Conservation (phyloP, 1,140 invertebrate species). For the Drosophila seguyi region DNA sequence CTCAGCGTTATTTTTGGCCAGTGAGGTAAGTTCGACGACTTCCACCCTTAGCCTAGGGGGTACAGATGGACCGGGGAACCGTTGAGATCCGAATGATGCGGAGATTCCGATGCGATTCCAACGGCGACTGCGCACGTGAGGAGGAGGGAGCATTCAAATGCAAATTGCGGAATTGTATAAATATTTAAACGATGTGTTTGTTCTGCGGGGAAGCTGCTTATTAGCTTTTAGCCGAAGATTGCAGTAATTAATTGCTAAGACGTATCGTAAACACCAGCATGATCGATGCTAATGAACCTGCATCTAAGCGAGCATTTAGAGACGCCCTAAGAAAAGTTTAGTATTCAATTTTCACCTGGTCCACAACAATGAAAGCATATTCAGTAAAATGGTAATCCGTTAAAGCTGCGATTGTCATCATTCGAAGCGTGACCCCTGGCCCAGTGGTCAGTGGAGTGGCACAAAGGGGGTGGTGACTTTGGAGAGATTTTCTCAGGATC, state of each 20-base stretch:
- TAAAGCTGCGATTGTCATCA: constrained; percentile 20
- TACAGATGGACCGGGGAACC: constrained; percentile 20
- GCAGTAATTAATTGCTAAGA: constrained; percentile 66
- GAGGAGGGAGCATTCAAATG: constrained; percentile 57
- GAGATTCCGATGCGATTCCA: constrained; percentile 20
- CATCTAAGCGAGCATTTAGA: constrained; percentile 14
- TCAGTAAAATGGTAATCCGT: constrained; percentile 27
- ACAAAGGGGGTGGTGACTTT: background rate
- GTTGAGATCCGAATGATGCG: constrained; percentile 25
- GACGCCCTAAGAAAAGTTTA: constrained; percentile 14
- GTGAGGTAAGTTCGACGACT: constrained; percentile 65
- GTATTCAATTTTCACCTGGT: constrained; percentile 26
- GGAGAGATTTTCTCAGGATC: background rate
- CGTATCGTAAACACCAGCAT: constrained; percentile 22
- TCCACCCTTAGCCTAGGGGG: constrained; percentile 40
- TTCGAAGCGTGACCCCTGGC: constrained; percentile 21
- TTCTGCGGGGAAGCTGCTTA: constrained; percentile 46
- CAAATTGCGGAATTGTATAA: constrained; percentile 69
- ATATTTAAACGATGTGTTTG: constrained; percentile 53
- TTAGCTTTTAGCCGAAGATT: constrained; percentile 47
- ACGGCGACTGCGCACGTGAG: constrained; percentile 50
- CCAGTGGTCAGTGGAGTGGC: background rate
- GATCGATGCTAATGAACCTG: constrained; percentile 45
- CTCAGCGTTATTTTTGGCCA: constrained; percentile 67
- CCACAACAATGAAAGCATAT: constrained; percentile 22